Conservation (phyloP, 2,888 invertebrate species). For the Pammene aurita region DNA sequence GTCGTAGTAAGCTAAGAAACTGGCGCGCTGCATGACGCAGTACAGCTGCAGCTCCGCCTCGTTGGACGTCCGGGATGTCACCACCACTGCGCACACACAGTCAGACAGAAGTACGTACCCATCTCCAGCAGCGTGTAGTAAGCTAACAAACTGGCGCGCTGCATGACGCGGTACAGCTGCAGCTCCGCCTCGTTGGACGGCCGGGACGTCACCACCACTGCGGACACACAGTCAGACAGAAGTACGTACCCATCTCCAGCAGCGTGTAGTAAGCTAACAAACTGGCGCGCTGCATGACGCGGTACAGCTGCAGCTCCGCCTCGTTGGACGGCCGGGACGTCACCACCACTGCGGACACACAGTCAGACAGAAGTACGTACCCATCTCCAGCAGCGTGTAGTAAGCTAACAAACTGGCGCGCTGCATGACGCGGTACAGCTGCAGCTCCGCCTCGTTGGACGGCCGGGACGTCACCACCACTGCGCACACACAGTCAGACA, state of each 20-base stretch:
- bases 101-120: conserved; percentile 89
- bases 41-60: conserved; percentile 98
- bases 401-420: too few relatives aligned
- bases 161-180: conserved; percentile 97
- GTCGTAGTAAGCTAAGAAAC: conserved; percentile 97
- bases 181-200: conserved; percentile 97
- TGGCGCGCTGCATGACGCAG: conserved; percentile 97
- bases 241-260: conserved; percentile 94
- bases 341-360: conserved; percentile 88
- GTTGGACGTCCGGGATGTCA: conserved; percentile 95
- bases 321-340: conserved; percentile 96
- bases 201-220: conserved; percentile 90
- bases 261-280: too few relatives aligned
- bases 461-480: too few relatives aligned
- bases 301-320: conserved; percentile 97
- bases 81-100: conserved; percentile 81
- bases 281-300: conserved; percentile 98
- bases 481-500: too few relatives aligned
- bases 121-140: conserved; percentile 98
- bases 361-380: conserved; percentile 72
- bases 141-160: conserved; percentile 95
- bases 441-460: too few relatives aligned
- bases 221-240: too few relatives aligned
- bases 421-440: too few relatives aligned
- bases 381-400: conserved; percentile 98